Conservation (phyloP, 2,113 vertebrate species). For the Pachyramphus minor region DNA sequence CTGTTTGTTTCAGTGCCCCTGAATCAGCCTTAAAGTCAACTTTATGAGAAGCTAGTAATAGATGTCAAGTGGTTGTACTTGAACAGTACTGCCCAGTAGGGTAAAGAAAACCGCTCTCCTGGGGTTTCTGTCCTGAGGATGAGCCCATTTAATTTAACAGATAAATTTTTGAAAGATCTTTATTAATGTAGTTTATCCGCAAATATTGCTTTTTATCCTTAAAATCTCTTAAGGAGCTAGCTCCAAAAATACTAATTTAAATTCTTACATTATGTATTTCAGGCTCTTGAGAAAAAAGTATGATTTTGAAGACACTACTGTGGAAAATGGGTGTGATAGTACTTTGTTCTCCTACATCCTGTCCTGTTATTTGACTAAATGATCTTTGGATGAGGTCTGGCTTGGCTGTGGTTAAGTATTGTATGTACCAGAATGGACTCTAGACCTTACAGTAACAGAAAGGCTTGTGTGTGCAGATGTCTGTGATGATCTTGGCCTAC, state of each 20-base stretch:
- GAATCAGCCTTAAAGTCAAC: not conserved
- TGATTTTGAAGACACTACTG: not conserved
- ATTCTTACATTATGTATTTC: not conserved
- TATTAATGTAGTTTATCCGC: not conserved
- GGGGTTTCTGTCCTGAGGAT: not conserved
- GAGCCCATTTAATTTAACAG: not conserved
- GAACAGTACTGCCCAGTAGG: not conserved
- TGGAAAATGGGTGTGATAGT: not conserved
- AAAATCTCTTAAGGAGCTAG: not conserved
- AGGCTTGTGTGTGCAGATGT: not conserved
- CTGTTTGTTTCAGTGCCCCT: not conserved
- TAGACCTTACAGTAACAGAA: not conserved
- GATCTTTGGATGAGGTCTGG: not conserved
- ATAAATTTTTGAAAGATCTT: not conserved
- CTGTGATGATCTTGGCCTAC: not conserved
- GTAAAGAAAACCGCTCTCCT: not conserved
- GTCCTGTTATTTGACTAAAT: not conserved
- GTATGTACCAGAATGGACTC: not conserved
- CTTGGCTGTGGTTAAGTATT: not conserved
- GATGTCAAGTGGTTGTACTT: rapidly evolving
- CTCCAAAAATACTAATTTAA: not conserved
- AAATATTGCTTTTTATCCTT: not conserved
- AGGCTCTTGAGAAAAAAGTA: not conserved
- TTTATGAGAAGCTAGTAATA: not conserved
- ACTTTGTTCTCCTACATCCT: not conserved